Base-by-base conservation (phyloP, 2,113 vertebrate genomes). In the Okapia johnstoni region DNA sequence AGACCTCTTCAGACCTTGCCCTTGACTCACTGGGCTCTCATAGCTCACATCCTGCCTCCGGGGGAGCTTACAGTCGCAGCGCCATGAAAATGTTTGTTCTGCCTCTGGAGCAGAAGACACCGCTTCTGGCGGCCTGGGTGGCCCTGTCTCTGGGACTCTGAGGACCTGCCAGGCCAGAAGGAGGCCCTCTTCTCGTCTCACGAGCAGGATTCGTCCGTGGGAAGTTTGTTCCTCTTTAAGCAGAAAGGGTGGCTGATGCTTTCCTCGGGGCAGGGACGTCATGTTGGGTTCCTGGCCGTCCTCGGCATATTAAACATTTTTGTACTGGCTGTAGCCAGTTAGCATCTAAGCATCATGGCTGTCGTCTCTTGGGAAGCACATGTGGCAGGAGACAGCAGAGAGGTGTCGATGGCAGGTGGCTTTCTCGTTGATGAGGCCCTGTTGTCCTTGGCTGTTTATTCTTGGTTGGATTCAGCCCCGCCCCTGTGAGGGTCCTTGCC, bases 281-380 rank as follows among this genome's bases (percentile, higher is more conserved):
- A 0, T 36, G 5, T 6, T 17, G 15, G 23, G 3, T 23, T 28
- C 33, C 25, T 15, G 16, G 19, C 6, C 40, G 7, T 4, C 17
- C 14, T 3, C 0, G 0, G 11, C 28, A 23, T 21, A 3, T 4
- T 10, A 14, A 33, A 60, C 55, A 0, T 14, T 11, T 16, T 6
- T 14, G 36, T 28, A 4, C 16, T 28, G 3, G 30, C 57, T 14
- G 0, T 2, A 6, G 55, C 14, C 21, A 26, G 1, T 3, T 11
- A 4, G 1, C 7, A 0, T 19, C 15, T 54, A 36, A 26, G 15
- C 2, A 0, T 28, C 9, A 0, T 1, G 25, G 52, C 17, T 25
- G 17, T 43, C 6, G 2, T 5, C 23, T 28, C 36, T 11, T 0
- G 9, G 36, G 6, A 4, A 28, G 4, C 30, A 46, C 6, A 0